Percentiles rank a stretch among this genome's conserved stretches.
phyloP scores from a whole-genome alignment of 2,797 vertebrate species.

The Fistularia commersonii region DNA sequence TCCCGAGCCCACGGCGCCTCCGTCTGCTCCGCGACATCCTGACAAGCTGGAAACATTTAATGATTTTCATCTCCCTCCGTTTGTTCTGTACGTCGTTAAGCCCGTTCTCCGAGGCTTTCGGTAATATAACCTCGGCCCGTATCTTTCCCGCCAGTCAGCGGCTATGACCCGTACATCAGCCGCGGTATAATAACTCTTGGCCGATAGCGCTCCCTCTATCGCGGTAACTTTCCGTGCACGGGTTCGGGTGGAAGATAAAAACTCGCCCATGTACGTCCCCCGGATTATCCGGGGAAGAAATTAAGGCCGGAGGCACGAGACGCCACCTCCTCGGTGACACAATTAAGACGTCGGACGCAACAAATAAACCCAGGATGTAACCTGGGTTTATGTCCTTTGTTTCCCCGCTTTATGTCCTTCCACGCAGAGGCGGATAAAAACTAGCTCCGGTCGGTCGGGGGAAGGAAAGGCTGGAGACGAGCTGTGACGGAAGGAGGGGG shows the following conservation, averaged over 20 bases:
- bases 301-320: constrained; percentile 39
- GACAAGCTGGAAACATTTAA: constrained; percentile 39
- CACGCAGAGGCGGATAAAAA: no score
- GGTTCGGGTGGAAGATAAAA: constrained; percentile 27
- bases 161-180: constrained; percentile 64
- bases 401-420: no score
- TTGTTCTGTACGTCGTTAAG: constrained; percentile 32
- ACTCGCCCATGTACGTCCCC: constrained; percentile 35
- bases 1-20: constrained; percentile 14
- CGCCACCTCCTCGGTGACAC: constrained; percentile 47
- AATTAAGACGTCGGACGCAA: constrained; percentile 42
- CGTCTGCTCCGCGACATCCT: constrained; percentile 44
- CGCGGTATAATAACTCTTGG: constrained; percentile 53
- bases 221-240: constrained; percentile 37
- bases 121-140: constrained; percentile 35
- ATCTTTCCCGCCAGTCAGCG: constrained; percentile 57
- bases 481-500: constrained; percentile 10
- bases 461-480: constrained; percentile 17
- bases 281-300: constrained; percentile 55
- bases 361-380: no score
- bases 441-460: constrained; percentile 21
- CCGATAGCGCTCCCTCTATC: constrained; percentile 50
- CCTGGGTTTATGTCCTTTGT: no score
- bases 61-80: constrained; percentile 47
- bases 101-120: constrained; percentile 28